Percentiles rank a stretch among this genome's conserved stretches.
phyloP scores from a whole-genome alignment of 2,888 invertebrate species.

The Toxonevra muliebris region DNA sequence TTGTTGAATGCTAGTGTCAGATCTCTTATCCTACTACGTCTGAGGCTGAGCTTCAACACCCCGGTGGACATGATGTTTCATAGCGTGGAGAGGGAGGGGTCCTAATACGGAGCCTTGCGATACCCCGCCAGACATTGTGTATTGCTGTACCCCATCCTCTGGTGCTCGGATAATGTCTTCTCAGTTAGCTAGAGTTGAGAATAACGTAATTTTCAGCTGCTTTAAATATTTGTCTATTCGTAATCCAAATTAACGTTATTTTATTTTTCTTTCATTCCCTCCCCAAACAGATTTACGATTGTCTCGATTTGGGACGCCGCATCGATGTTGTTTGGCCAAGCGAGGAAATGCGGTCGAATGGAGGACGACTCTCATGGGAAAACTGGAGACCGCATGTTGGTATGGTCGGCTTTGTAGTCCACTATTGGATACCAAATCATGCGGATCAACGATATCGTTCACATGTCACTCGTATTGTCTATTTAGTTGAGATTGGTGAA shows the following conservation, averaged over 20 bases:
- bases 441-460: slow-evolving; percentile 86
- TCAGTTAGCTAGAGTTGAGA: too few relatives aligned
- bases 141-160: too few relatives aligned
- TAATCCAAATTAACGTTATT: not conserved
- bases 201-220: not conserved
- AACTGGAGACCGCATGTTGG: slow-evolving; percentile 90
- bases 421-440: slow-evolving; percentile 94
- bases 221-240: not conserved
- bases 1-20: too few relatives aligned
- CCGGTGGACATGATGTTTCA: too few relatives aligned
- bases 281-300: slow-evolving; percentile 78
- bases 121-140: too few relatives aligned
- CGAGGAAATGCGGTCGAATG: slow-evolving; percentile 85
- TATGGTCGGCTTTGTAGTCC: slow-evolving; percentile 94
- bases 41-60: too few relatives aligned
- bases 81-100: too few relatives aligned
- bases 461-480: slow-evolving; percentile 90
- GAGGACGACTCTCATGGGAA: slow-evolving; percentile 89
- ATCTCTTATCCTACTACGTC: too few relatives aligned
- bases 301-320: slow-evolving; percentile 86
- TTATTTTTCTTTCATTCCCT: not conserved
- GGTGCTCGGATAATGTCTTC: too few relatives aligned
- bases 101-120: too few relatives aligned
- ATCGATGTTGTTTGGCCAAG: slow-evolving; percentile 97
- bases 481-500: slow-evolving; percentile 92